Base-by-base conservation (phyloP, 2,113 vertebrate species). In the Microcebus ravelobensis region DNA sequence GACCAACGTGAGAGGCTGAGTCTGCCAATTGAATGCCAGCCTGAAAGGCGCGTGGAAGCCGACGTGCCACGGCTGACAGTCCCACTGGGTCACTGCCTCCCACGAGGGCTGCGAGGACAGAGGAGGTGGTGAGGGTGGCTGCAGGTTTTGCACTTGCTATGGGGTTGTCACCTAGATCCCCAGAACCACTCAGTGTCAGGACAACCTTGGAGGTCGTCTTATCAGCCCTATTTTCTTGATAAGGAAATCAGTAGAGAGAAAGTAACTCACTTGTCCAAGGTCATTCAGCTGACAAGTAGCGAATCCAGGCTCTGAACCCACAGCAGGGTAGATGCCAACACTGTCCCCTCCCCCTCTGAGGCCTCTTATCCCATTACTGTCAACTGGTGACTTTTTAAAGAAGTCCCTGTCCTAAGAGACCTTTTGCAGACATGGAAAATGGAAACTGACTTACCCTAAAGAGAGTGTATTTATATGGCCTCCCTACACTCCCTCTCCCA, bases 361-460 rank as follows among this genome's bases (percentile, higher is more conserved):
- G 67, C 25, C 57, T 91, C 36, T 45, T 52, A 67, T 59, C 36
- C 45, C 25, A 3, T 42, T 25, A 42, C 6, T 0, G 23, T 42
- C 63, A 89, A 25, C 5, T 79, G 29, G 59, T 87, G 29, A 73
- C n/a, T 52, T 50, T 94, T 91, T 52, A 96, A 63, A 95, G 67
- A 73, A 79, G 67, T 12, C 1, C 59, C 36, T 95, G 92, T 84
- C 59, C 25, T 15, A 45, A 87, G 57, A 90, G 83, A 52, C 1
- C 90, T 71, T 84, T 71, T 77, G 80, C 34, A 90, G 76, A 76
- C 57, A 63, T 9, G 25, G 42, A 42, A 76, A 79, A 42, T 87
- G 36, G 61, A 92, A 74, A 68, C 25, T 36, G 21, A n/a, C 39
- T 94, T 82, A 18, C 9, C 76, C 42, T 4, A 68, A 61, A 4